These are phyloP conservation scores for Diplolepis rosae DNA, from an alignment of 2,888 invertebrate species.

Conservation along the genomic window DNA sequence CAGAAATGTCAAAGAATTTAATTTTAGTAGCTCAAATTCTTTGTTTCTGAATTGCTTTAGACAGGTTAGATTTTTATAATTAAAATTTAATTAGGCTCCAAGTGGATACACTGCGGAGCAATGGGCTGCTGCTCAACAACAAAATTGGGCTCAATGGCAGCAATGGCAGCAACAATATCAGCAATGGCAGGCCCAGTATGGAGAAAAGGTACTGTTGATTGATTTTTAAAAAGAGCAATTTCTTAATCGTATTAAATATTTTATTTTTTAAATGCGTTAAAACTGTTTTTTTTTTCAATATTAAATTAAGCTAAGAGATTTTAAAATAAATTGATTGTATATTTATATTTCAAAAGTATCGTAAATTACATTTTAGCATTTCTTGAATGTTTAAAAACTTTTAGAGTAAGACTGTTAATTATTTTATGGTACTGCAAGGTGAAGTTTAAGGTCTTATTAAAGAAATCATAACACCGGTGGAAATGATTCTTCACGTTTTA, in stretches of 20 bases:
- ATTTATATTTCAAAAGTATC: background rate
- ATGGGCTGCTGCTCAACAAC: slow-evolving; percentile 82
- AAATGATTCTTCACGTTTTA: background rate
- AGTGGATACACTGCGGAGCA: slow-evolving; percentile 79
- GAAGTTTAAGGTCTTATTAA: background rate
- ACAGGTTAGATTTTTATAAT: background rate
- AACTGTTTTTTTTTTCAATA: background rate
- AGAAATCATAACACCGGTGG: background rate
- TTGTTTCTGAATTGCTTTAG: too few relatives aligned
- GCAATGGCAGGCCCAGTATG: slow-evolving; percentile 85
- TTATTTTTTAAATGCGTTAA: too few relatives aligned
- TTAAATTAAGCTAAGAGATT: background rate
- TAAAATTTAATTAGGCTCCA: slow-evolving; percentile 62
- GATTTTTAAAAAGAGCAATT: background rate
- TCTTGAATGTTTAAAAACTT: too few relatives aligned
- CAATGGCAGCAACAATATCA: slow-evolving; percentile 87
- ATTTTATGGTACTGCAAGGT: too few relatives aligned
- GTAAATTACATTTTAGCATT: background rate
- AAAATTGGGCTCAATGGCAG: slow-evolving; percentile 84
- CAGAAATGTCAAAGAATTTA: too few relatives aligned
- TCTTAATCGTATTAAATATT: background rate
- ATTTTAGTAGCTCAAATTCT: too few relatives aligned
- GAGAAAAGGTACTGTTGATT: slow-evolving; percentile 78
- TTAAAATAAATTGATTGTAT: background rate
- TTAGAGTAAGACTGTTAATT: too few relatives aligned